phyloP scores from a whole-genome alignment of 2,113 vertebrate genomes.

The Dasyornis broadbenti region DNA sequence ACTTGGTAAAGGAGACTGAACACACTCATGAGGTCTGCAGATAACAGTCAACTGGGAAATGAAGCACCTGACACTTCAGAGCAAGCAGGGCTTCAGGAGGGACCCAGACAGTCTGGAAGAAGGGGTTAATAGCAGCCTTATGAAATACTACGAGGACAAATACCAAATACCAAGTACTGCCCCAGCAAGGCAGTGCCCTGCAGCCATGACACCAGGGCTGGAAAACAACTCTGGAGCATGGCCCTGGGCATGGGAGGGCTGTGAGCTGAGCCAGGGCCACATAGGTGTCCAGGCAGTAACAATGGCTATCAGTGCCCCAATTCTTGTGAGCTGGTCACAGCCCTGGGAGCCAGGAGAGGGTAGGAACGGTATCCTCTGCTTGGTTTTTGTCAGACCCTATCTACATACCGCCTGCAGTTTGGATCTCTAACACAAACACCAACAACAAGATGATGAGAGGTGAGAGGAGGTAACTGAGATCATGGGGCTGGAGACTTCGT shows the following conservation, averaged over 20 bases:
- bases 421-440: neutral
- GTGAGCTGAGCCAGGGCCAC: neutral
- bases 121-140: neutral
- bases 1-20: neutral
- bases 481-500: fast-evolving
- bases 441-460: neutral
- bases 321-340: neutral
- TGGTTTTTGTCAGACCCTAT: neutral
- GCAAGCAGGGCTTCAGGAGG: neutral
- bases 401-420: neutral
- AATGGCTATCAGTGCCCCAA: fast-evolving
- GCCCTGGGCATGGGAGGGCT: neutral
- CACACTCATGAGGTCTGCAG: neutral
- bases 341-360: neutral
- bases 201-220: neutral
- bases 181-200: neutral
- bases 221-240: neutral
- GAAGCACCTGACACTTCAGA: neutral
- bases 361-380: neutral
- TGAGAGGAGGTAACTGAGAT: neutral
- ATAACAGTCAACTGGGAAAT: neutral
- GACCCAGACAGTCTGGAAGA: neutral
- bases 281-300: fast-evolving
- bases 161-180: neutral
- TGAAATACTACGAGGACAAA: neutral